phyloP scores from a whole-genome alignment of 1,140 invertebrate species.

The Drosophila chauvacae region DNA sequence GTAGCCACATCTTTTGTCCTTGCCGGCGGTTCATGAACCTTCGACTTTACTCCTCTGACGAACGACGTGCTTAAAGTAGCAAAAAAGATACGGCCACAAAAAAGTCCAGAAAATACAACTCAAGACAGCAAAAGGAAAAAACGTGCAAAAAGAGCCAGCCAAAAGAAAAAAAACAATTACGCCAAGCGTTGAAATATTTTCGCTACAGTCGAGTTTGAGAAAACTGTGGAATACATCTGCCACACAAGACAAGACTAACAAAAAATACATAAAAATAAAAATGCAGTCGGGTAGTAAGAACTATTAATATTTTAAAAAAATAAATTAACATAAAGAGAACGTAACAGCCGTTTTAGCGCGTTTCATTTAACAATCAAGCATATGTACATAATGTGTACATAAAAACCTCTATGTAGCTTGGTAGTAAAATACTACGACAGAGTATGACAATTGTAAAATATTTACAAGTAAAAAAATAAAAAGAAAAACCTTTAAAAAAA shows the following conservation, averaged over 20 bases:
- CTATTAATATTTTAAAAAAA: neutral
- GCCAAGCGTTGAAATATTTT: slow-evolving; percentile 41
- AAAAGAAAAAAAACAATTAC: slow-evolving; percentile 47
- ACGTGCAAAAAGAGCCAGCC: slow-evolving; percentile 7
- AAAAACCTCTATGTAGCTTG: slow-evolving; percentile 14
- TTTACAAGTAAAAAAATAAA: neutral
- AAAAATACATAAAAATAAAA: slow-evolving; percentile 11
- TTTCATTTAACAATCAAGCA: slow-evolving; percentile 8
- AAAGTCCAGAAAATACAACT: slow-evolving; percentile 33
- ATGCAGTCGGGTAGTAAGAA: neutral
- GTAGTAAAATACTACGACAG: slow-evolving; percentile 14
- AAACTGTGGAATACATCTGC: slow-evolving; percentile 36
- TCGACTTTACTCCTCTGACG: slow-evolving; percentile 56
- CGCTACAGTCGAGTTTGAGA: slow-evolving; percentile 5
- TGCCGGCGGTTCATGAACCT: slow-evolving; percentile 78
- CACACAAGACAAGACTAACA: slow-evolving; percentile 8
- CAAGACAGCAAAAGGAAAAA: slow-evolving; percentile 11
- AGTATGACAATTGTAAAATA: slow-evolving; percentile 16
- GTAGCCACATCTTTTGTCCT: slow-evolving; percentile 57
- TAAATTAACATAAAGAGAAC: neutral
- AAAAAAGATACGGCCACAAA: slow-evolving; percentile 48
- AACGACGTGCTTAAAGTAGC: slow-evolving; percentile 71
- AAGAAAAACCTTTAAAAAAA: neutral
- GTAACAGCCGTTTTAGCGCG: slow-evolving; percentile 5
- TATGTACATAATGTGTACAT: neutral